Evolutionary conservation across 2,797 vertebrate species (phyloP), one percentile per base, ranked within the genome.

Genomic region (Catostomus latipinnis): DNA sequence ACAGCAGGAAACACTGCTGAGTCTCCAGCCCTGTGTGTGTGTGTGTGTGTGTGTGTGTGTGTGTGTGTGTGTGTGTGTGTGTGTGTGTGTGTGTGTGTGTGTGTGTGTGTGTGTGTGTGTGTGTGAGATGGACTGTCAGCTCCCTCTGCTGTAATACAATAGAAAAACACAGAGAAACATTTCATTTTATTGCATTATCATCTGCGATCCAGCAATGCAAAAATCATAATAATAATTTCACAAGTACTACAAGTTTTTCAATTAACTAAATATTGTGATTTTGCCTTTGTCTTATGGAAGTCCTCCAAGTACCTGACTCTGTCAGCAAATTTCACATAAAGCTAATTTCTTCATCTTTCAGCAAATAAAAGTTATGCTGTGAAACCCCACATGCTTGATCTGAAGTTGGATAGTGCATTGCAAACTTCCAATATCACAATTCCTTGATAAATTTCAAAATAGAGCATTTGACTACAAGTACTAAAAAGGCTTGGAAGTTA

Each of bases 21-120:
- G 65, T 77, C 75, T 61, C 69, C 82, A 63, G 11, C 52, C 58
- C 60, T 56, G 60, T 71, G 74, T 43, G 46, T 82, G 86, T 86
- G 83, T 85, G 88, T 86, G 71, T 83, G 14, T 71, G 67, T 8
- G 50, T 74, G 58, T 68, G 18, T 22, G 18, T 22, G 18, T 22
- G 18, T 22, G 18, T 22, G 18, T 22, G 18, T 22, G 18, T 22
- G n/a, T n/a, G n/a, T n/a, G n/a, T n/a, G n/a, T n/a, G n/a, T 71
- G 74, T 43, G 46, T 82, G 86, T 86, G 83, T 85, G 88, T 86
- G 71, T 83, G 14, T 56, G 60, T 71, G 74, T 43, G 46, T 82
- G 86, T 86, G 83, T 85, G 88, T 86, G 71, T 83, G 14, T 68
- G 22, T 22, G 22, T 22, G 22, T 22, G 22, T 22, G 22, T 22